phyloP scores from a whole-genome alignment of 2,113 vertebrate species.

The Sinocyclocheilus anophthalmus region DNA sequence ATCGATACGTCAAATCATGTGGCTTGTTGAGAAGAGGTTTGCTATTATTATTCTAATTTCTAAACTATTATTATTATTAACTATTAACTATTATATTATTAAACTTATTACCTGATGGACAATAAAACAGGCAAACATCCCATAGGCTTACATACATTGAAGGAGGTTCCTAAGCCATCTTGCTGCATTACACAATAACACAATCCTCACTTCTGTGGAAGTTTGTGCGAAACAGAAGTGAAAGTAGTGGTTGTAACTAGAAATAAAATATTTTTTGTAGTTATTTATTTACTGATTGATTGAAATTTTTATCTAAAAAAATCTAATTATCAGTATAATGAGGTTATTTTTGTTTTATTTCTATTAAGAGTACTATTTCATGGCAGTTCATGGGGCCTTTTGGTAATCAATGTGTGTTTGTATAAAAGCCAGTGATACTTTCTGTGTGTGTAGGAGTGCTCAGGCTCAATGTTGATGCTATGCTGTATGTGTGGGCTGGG shows the following conservation, averaged over 20 bases:
- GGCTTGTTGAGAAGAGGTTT: not conserved
- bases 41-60: not conserved
- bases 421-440: not conserved
- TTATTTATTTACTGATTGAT: too few relatives aligned
- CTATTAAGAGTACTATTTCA: not conserved
- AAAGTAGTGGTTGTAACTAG: not conserved
- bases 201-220: not conserved
- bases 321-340: not conserved
- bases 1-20: not conserved
- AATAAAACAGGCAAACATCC: too few relatives aligned
- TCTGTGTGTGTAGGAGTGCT: conserved; percentile 53
- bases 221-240: not conserved
- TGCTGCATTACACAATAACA: too few relatives aligned
- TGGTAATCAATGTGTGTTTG: not conserved
- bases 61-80: not conserved
- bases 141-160: too few relatives aligned
- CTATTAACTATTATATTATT: too few relatives aligned
- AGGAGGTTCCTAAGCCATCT: too few relatives aligned
- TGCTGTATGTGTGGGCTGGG: conserved; percentile 58
- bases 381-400: not conserved
- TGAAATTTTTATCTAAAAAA: not conserved
- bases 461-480: conserved; percentile 29
- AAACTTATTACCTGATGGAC: too few relatives aligned
- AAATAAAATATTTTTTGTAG: not conserved
- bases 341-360: not conserved